Evolutionary conservation across 2,888 invertebrate species (phyloP).

Genomic region (Cheilosia urbana): DNA sequence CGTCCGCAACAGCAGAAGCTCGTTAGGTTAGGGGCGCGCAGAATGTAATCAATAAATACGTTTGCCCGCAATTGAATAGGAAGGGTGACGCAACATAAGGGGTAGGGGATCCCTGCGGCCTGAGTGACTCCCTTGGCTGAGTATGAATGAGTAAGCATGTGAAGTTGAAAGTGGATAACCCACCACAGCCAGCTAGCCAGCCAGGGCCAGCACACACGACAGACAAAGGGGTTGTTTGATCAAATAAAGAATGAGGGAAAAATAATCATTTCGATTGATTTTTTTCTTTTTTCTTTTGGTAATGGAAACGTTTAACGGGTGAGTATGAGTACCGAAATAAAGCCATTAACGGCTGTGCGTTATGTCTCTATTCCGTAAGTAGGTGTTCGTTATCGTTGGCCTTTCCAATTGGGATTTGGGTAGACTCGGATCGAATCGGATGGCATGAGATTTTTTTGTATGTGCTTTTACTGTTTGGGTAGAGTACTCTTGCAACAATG

Average conservation of each 20-base stretch:
- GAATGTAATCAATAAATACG: slow-evolving; percentile 72
- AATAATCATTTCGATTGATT: slow-evolving; percentile 63
- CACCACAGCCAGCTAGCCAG: background rate
- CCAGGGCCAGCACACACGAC: slow-evolving; percentile 56
- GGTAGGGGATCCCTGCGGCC: slow-evolving; percentile 15
- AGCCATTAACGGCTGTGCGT: slow-evolving; percentile 60
- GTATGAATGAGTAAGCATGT: background rate
- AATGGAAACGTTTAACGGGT: slow-evolving; percentile 69
- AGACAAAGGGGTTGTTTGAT: slow-evolving; percentile 71
- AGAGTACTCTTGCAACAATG: too few species aligned
- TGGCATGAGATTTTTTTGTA: too few species aligned
- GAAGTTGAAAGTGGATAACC: slow-evolving; percentile 28
- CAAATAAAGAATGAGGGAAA: slow-evolving; percentile 29
- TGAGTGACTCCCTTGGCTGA: too few species aligned
- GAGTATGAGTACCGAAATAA: slow-evolving; percentile 57
- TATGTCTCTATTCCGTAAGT: background rate
- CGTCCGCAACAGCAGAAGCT: slow-evolving; percentile 68
- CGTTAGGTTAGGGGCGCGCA: slow-evolving; percentile 72
- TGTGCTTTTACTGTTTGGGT: too few species aligned
- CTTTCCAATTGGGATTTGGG: too few species aligned
- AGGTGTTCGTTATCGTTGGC: too few species aligned
- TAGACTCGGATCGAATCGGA: too few species aligned
- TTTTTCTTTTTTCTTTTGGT: slow-evolving; percentile 15
- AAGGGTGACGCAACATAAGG: slow-evolving; percentile 5
- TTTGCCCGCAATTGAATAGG: slow-evolving; percentile 62